Conservation (phyloP, 2,888 invertebrate genomes). For the Ommatoiulus sabulosus region DNA sequence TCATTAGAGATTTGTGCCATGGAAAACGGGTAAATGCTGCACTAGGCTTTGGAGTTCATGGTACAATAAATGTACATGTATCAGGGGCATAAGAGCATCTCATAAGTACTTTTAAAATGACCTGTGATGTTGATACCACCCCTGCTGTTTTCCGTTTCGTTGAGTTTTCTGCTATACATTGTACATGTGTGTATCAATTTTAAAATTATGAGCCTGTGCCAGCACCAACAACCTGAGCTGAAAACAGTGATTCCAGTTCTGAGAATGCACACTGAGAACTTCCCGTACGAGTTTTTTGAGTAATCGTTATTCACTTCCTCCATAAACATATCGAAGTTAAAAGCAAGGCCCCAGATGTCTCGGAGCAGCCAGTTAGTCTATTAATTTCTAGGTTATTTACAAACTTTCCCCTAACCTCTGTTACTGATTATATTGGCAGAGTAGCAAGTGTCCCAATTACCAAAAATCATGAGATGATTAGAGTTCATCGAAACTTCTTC, state of each 20-base stretch:
- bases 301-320: background rate
- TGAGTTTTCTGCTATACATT: background rate
- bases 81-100: background rate
- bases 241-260: background rate
- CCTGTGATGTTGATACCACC: background rate
- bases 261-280: background rate
- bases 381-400: slow-evolving; percentile 21
- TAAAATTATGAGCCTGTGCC: background rate
- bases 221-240: background rate
- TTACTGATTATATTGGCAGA: background rate
- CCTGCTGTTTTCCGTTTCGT: background rate
- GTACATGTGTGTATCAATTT: background rate
- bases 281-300: background rate
- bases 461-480: background rate
- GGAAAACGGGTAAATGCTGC: background rate
- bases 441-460: background rate
- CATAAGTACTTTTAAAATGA: background rate
- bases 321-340: background rate
- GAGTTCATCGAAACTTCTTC: background rate
- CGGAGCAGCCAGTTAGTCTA: background rate
- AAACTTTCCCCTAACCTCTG: slow-evolving; percentile 38
- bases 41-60: background rate
- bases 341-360: background rate
- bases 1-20: background rate
- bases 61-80: background rate